phyloP scores from a whole-genome alignment of 2,888 invertebrate genomes.

The Chrysolina oricalcia region DNA sequence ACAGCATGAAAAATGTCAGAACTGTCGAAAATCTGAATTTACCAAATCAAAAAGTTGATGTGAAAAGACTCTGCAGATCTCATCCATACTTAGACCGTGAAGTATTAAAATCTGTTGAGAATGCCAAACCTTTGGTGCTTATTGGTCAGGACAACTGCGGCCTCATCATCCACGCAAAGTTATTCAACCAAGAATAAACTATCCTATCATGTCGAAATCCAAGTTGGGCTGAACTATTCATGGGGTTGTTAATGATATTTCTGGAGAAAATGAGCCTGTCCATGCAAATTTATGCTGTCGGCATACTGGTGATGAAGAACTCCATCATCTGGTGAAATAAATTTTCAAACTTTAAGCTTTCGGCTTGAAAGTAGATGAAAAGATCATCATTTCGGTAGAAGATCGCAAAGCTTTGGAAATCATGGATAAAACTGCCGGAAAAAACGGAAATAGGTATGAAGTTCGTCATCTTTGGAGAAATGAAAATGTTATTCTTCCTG shows the following conservation, averaged over 20 bases:
- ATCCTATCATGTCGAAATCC: too few species aligned
- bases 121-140: background rate
- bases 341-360: background rate
- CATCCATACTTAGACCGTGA: too few species aligned
- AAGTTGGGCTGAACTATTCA: background rate
- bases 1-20: background rate
- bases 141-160: constrained; percentile 13
- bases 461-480: too few species aligned
- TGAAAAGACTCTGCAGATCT: too few species aligned
- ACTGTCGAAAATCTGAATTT: too few species aligned
- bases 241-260: background rate
- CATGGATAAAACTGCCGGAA: background rate
- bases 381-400: background rate
- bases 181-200: too few species aligned
- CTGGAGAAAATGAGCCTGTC: background rate
- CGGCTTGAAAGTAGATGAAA: background rate
- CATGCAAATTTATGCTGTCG: too few species aligned
- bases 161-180: background rate
- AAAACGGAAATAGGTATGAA: background rate
- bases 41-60: too few species aligned
- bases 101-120: background rate
- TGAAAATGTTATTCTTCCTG: too few species aligned
- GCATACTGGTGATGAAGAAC: too few species aligned
- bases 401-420: background rate
- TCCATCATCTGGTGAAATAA: too few species aligned